Base-by-base conservation (phyloP, 23 tunicate species). In the Clavelina lepadiformis region DNA sequence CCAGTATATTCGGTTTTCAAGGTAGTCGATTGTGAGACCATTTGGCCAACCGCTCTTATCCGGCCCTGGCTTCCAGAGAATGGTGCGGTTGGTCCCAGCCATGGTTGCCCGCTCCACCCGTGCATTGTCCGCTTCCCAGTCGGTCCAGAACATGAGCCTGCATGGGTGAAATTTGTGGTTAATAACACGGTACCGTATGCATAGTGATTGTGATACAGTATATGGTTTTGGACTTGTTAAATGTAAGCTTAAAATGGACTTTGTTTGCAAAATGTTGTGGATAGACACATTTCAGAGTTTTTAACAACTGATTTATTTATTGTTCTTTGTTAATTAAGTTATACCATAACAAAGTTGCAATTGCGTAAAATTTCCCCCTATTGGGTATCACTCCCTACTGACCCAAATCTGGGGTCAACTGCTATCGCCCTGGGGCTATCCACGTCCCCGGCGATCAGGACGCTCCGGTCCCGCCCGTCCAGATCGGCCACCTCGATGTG, bases 121-220 rank as follows among this genome's bases (percentile, higher is more conserved):
- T 2, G 85, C 76, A n/a, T 71, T 63, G 25, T 52, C 65, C 30
- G 24, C 45, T 13, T 64, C 95, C 95, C 95, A 86, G 50, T 79
- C 95, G 1, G 95, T 70, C 95, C 95, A 86, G 35, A 77, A 86
- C 59, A 86, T 63, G 5, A 60, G 55, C 0, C 95, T 86, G 41
- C 0, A 63, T 21, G 61, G 19, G 29, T 26, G 1, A 61, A 31
- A 8, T 41, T n/a, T n/a, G n/a, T n/a, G n/a, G n/a, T n/a, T n/a
- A n/a, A n/a, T n/a, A n/a, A n/a, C n/a, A n/a, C n/a, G n/a, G n/a
- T n/a, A n/a, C n/a, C n/a, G n/a, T n/a, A n/a, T n/a, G n/a, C n/a
- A n/a, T n/a, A n/a, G n/a, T n/a, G n/a, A n/a, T n/a, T n/a, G n/a
- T n/a, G n/a, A n/a, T n/a, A n/a, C n/a, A n/a, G n/a, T n/a, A n/a